A percentile compares a stretch with the other conserved stretches of the same genome.
phyloP scores from a whole-genome alignment of 2,113 vertebrate genomes.

The Thamnophis sirtalis region DNA sequence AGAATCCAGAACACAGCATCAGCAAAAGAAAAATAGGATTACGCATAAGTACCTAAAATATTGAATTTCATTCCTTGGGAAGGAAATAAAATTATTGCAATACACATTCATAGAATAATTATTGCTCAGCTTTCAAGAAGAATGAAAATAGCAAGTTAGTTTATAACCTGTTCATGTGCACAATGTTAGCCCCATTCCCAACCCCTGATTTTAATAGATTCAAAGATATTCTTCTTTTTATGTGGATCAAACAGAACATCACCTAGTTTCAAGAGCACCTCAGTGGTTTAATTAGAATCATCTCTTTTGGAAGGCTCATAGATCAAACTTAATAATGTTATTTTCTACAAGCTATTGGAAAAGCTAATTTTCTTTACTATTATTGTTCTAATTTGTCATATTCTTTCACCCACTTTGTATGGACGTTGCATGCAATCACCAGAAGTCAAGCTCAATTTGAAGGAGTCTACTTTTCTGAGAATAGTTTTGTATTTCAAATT shows the following conservation, averaged over 20 bases:
- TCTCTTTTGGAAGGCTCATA: not conserved
- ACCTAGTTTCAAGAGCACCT: not conserved
- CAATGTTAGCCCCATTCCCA: not conserved
- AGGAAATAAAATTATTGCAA: slow-evolving; percentile 6
- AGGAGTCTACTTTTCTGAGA: not conserved
- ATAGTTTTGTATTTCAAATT: not conserved
- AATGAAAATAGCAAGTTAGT: not conserved
- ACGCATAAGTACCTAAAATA: slow-evolving; percentile 28
- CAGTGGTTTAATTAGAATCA: not conserved
- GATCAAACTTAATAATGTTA: not conserved
- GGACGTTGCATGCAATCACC: not conserved
- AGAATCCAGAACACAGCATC: slow-evolving; percentile 13
- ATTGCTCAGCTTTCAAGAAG: not conserved
- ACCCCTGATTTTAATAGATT: not conserved
- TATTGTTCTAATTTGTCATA: slow-evolving; percentile 33
- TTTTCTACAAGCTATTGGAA: not conserved
- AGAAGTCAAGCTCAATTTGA: not conserved
- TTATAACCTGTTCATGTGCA: not conserved
- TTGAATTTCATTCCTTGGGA: not conserved
- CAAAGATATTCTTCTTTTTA: not conserved
- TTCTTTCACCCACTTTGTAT: slow-evolving; percentile 27
- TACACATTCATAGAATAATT: not conserved
- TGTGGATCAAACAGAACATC: not conserved
- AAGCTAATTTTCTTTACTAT: slow-evolving; percentile 7
- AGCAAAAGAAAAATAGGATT: slow-evolving; percentile 29